Evolutionary conservation across 2,888 invertebrate species (phyloP), one percentile per base, ranked within the genome.

Genomic region (Operophtera brumata): DNA sequence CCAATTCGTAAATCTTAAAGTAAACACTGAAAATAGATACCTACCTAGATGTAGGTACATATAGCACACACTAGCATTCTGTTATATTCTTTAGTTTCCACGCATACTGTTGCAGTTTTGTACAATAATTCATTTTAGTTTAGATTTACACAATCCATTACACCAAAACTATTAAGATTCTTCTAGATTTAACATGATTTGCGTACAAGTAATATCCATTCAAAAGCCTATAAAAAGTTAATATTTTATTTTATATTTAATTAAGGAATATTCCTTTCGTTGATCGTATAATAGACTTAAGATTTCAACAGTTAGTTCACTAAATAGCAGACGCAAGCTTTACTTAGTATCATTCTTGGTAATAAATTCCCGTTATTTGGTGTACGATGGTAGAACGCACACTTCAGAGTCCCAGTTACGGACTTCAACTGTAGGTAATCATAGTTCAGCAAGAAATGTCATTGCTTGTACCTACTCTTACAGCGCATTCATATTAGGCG

Each of bases 141-240:
- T 46, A 20, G 36, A 54, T 74, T 74, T 75, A 81, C 69, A 73
- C 43, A 77, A 75, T 76, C 72, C 71, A 73, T 78, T 77, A 84
- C 78, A 82, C 70, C 74, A 70, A 84, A 70, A 78, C 72, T 65
- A 77, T 71, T 75, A 73, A 67, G 59, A 65, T 59, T 59, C 62
- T 11, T 61, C 65, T 70, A 77, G 65, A 61, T 63, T 71, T 69
- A 68, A 60, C 65, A 76, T 68, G 64, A 73, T 72, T 73, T 71
- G 71, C 75, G 64, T 77, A 78, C 65, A 75, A 76, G 65, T 74
- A 74, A 77, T 75, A 79, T 73, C 73, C 67, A 75, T 75, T 76
- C 70, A 73, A 80, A 82, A 83, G 82, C 79, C 77, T 77, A 77
- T 78, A 73, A 71, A 78, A 78, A 68, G 72, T 76, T 73, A 70